phyloP scores from a whole-genome alignment of 2,888 invertebrate species.

The Ophion ellenae region DNA sequence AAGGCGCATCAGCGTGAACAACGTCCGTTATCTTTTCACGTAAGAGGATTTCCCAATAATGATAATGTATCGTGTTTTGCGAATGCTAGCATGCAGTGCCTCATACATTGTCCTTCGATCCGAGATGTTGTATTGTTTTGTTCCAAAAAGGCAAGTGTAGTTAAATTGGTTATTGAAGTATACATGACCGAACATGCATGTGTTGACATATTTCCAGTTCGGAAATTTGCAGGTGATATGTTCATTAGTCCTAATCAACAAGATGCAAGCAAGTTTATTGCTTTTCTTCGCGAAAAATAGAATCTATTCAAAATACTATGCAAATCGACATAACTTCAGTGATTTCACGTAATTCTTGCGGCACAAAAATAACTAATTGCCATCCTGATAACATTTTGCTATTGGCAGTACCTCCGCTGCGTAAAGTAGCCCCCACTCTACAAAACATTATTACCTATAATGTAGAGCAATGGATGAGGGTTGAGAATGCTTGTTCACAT shows the following conservation, averaged over 20 bases:
- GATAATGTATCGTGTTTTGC: conserved; percentile 36
- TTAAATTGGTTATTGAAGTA: background rate
- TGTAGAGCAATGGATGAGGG: conserved; percentile 15
- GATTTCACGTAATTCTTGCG: background rate
- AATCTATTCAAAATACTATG: background rate
- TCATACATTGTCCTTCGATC: background rate
- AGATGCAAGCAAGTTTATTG: conserved; percentile 46
- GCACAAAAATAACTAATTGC: background rate
- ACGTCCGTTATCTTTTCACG: conserved; percentile 19
- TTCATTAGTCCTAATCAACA: conserved; percentile 33
- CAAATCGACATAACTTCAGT: background rate
- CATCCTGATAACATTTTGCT: conserved; percentile 1
- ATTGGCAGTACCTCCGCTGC: no score
- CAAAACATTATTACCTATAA: conserved; percentile 25
- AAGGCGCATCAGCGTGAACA: background rate
- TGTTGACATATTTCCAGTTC: background rate
- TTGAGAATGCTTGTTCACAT: background rate
- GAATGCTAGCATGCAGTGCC: no score
- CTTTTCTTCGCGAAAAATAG: conserved; percentile 6
- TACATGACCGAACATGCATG: background rate
- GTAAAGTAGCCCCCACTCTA: background rate
- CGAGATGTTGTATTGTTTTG: conserved; percentile 9
- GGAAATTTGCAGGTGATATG: conserved; percentile 25
- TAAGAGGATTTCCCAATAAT: conserved; percentile 42
- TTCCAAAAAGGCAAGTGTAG: background rate